Conservation (phyloP, 2,888 invertebrate genomes). For the Phrixothrix hirtus region DNA sequence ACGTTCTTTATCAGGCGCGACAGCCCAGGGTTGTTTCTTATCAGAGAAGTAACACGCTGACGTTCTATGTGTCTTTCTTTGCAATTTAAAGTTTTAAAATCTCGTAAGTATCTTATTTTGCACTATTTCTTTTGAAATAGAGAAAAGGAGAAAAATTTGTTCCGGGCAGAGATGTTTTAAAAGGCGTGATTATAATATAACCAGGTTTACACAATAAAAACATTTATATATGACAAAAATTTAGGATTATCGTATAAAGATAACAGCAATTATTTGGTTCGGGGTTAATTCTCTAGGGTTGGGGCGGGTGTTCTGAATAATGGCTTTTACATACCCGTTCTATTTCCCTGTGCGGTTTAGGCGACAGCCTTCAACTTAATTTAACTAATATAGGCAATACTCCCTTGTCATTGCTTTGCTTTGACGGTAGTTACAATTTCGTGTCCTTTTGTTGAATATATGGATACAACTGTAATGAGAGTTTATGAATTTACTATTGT, state of each 20-base stretch:
- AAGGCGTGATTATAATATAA: no score
- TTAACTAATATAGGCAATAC: conserved; percentile 41
- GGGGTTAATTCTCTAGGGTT: conserved; percentile 23
- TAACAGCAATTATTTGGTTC: conserved; percentile 28
- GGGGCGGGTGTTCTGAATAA: conserved; percentile 31
- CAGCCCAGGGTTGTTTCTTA: conserved; percentile 34
- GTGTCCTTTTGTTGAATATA: conserved; percentile 11
- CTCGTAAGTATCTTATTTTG: conserved; percentile 31
- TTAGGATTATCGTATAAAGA: conserved; percentile 17
- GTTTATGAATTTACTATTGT: conserved; percentile 1
- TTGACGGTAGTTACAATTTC: conserved; percentile 23
- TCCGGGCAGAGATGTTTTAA: no score
- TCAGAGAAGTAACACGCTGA: conserved; percentile 31
- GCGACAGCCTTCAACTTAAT: conserved; percentile 40
- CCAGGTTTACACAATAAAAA: not conserved
- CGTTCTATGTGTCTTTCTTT: conserved; percentile 33
- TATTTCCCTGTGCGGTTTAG: conserved; percentile 35
- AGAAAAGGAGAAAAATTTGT: no score
- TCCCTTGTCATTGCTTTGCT: conserved; percentile 27
- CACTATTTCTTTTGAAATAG: not conserved
- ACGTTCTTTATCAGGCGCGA: conserved; percentile 30
- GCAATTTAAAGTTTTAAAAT: conserved; percentile 37
- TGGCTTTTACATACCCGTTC: conserved; percentile 36
- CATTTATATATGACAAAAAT: conserved; percentile 2
- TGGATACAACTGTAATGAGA: conserved; percentile 8